These are phyloP conservation scores for Melanocharis versteri DNA, from an alignment of 2,113 vertebrate genomes.

Conservation along the genomic window DNA sequence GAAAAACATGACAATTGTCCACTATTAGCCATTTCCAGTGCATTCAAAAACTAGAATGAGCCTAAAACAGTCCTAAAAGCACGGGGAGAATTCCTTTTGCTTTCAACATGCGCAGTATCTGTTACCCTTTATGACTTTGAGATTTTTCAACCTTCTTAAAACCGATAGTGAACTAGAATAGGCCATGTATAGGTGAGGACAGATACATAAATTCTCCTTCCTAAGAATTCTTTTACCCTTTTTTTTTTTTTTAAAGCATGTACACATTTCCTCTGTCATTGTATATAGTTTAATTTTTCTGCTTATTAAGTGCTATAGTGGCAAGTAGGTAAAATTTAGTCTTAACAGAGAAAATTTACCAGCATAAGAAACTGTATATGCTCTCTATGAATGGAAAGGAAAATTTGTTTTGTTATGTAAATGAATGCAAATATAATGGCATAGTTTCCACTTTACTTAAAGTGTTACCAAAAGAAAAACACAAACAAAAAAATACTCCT, in stretches of 20 bases:
- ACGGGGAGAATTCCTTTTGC: not conserved
- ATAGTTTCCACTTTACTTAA: not conserved
- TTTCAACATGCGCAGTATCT: fast-evolving
- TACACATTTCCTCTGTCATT: not conserved
- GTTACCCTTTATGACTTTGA: not conserved
- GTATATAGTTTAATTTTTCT: not conserved
- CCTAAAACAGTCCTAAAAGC: not conserved
- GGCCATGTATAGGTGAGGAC: not conserved
- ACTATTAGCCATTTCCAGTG: not conserved
- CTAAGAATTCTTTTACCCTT: not conserved
- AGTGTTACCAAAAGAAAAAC: not conserved
- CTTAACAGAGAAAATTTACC: not conserved
- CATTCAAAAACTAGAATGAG: not conserved
- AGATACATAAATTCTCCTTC: not conserved
- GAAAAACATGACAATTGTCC: not conserved
- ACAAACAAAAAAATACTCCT: not conserved
- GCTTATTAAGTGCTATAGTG: not conserved
- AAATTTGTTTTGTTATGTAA: not conserved
- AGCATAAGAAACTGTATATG: not conserved
- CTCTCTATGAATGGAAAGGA: not conserved
- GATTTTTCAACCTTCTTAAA: not conserved
- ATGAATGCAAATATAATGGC: not conserved
- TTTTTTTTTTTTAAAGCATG: not conserved
- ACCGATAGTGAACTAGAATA: not conserved
- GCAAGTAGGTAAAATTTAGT: not conserved